Evolutionary conservation across 2,113 vertebrate species (phyloP).

Genomic region (Rhinolophus sinicus): DNA sequence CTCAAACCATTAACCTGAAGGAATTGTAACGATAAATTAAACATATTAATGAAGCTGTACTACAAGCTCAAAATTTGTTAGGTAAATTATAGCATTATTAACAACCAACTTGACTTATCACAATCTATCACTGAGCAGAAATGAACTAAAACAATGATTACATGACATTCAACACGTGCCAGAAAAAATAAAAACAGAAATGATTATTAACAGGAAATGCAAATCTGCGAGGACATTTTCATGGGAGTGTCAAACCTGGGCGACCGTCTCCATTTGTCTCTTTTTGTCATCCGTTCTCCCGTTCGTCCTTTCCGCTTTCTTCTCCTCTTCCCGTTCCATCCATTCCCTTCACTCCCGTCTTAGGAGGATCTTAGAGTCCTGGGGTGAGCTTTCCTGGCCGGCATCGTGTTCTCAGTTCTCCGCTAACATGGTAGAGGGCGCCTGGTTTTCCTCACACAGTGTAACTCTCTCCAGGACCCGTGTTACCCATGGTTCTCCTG

Average conservation of each 20-base stretch:
- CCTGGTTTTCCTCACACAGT: neutral
- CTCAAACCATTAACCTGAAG: conserved; percentile 84
- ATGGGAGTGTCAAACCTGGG: neutral
- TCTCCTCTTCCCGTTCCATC: neutral
- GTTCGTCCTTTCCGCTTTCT: neutral
- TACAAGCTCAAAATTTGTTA: conserved; percentile 82
- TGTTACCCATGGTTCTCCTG: neutral
- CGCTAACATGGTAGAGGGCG: neutral
- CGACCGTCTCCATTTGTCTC: neutral
- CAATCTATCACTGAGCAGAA: conserved; percentile 53
- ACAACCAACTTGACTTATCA: conserved; percentile 62
- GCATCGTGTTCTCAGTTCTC: neutral
- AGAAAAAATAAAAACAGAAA: conserved; percentile 62
- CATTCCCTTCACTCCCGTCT: neutral
- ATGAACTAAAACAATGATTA: conserved; percentile 52
- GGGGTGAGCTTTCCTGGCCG: accelerated
- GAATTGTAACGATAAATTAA: conserved; percentile 84
- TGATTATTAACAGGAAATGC: conserved; percentile 30
- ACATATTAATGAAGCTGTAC: conserved; percentile 82
- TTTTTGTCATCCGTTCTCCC: neutral
- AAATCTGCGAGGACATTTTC: conserved; percentile 14
- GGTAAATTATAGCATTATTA: conserved; percentile 84
- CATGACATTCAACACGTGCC: neutral
- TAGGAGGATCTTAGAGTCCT: neutral
- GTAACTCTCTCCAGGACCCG: neutral